Evolutionary conservation across 2,113 vertebrate species (phyloP), one percentile per base, ranked within the genome.

Genomic region (Hucho hucho): DNA sequence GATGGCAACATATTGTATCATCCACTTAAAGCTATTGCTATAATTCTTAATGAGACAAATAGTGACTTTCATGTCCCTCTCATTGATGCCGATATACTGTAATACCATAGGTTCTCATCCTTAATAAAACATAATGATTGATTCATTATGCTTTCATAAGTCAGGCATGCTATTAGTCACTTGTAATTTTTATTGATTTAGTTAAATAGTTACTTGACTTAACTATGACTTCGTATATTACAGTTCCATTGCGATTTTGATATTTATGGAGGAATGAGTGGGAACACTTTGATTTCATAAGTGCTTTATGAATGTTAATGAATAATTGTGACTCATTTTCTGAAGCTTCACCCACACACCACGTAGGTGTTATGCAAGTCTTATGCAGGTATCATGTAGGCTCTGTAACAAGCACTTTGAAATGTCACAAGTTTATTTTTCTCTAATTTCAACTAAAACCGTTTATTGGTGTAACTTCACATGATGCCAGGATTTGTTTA

Each of bases 291-390:
- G 53, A 56, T 56, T 43, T 43, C 53, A 56, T 56, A 49, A 7
- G 46, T 74, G 69, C 81, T 78, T 85, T 43, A 77, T 72, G 68
- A 58, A 72, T 53, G 75, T 76, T 70, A 81, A 84, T 73, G 69
- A 81, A 75, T 70, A 73, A 77, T 76, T 74, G 20, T 70, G 72
- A 69, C 70, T 58, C 79, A 73, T 59, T 24, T 63, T 63, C 49
- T 49, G 64, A 76, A 74, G 68, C 74, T 74, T 87, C 87, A 74
- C 89, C 89, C 89, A 90, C 90, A 78, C 67, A 64, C 18, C 43
- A 37, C 28, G 64, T 70, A 64, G 43, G 78, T 78, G 69, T 90
- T 88, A 90, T 14, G 79, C 78, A 90, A 89, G 81, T 46, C 32
- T 71, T 81, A 80, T 64, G 29, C 85, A 85, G 87, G 75, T 79